A percentile compares a stretch with the other conserved stretches of the same genome.
Conservation (phyloP, 2,113 vertebrate species). For the Speoplatyrhinus poulsoni region DNA sequence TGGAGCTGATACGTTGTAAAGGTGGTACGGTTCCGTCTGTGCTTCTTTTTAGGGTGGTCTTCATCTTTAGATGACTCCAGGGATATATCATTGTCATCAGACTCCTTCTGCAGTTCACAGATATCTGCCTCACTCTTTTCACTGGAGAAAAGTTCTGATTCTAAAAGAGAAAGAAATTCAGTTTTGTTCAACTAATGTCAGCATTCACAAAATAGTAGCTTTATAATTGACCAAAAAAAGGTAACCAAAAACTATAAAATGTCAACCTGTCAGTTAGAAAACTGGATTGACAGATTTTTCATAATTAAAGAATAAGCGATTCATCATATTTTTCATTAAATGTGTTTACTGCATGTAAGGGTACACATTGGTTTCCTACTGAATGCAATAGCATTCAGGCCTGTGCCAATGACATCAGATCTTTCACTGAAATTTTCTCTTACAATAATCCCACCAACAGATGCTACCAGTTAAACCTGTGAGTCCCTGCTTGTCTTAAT, state of each 20-base stretch:
- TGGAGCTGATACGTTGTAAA: slow-evolving; percentile 94
- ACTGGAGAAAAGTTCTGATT: slow-evolving; percentile 76
- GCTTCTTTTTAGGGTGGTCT: slow-evolving; percentile 87
- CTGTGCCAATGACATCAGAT: slow-evolving; percentile 45
- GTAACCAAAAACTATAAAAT: too few species aligned
- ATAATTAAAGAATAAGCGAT: too few species aligned
- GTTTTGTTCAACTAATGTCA: too few species aligned
- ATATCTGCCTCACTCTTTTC: slow-evolving; percentile 81
- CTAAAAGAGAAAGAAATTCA: slow-evolving; percentile 46
- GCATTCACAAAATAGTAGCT: too few species aligned
- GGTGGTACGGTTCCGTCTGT: slow-evolving; percentile 86
- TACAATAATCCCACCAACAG: slow-evolving; percentile 72
- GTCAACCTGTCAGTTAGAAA: too few species aligned
- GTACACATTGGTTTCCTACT: background rate
- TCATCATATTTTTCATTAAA: background rate
- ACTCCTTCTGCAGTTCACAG: slow-evolving; percentile 66
- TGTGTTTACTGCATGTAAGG: background rate
- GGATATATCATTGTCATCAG: slow-evolving; percentile 58
- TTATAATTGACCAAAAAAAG: too few species aligned
- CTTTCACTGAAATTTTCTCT: slow-evolving; percentile 65
- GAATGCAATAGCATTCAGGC: background rate
- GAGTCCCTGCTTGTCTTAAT: slow-evolving; percentile 47
- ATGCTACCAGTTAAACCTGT: slow-evolving; percentile 70
- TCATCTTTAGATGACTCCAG: slow-evolving; percentile 75
- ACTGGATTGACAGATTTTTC: too few species aligned